These are phyloP conservation scores for Baronia brevicornis DNA, from an alignment of 2,888 invertebrate species.

Conservation along the genomic window DNA sequence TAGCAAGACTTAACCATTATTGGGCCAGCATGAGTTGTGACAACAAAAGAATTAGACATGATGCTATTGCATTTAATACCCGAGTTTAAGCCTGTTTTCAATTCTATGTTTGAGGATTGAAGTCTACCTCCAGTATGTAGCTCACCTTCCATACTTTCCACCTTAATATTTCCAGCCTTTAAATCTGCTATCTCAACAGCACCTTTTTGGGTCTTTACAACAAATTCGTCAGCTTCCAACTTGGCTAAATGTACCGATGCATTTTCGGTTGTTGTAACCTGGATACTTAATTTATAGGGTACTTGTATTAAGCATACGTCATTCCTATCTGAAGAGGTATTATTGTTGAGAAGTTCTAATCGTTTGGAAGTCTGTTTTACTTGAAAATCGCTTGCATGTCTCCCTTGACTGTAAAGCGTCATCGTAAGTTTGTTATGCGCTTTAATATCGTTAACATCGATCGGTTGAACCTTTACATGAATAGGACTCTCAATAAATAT, in stretches of 20 bases:
- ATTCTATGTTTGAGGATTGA: conserved; percentile 53
- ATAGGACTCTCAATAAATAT: conserved; percentile 71
- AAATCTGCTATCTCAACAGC: conserved; percentile 46
- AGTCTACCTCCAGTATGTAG: conserved; percentile 51
- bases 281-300: conserved; percentile 64
- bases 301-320: conserved; percentile 67
- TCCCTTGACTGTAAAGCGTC: conserved; percentile 63
- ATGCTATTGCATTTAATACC: conserved; percentile 58
- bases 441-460: conserved; percentile 59
- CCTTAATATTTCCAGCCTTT: conserved; percentile 57
- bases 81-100: conserved; percentile 58
- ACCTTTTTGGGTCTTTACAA: conserved; percentile 64
- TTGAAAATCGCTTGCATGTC: conserved; percentile 60
- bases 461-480: conserved; percentile 65
- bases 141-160: conserved; percentile 54
- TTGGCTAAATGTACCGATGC: conserved; percentile 59
- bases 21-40: conserved; percentile 57
- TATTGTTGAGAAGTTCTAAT: conserved; percentile 61
- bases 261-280: conserved; percentile 57
- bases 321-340: conserved; percentile 50
- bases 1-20: conserved; percentile 65
- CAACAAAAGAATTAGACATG: conserved; percentile 53
- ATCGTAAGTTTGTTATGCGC: conserved; percentile 64
- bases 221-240: conserved; percentile 61
- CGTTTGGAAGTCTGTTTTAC: conserved; percentile 67